phyloP scores from a whole-genome alignment of 2,888 invertebrate genomes.

The Drosophila prostipennis region DNA sequence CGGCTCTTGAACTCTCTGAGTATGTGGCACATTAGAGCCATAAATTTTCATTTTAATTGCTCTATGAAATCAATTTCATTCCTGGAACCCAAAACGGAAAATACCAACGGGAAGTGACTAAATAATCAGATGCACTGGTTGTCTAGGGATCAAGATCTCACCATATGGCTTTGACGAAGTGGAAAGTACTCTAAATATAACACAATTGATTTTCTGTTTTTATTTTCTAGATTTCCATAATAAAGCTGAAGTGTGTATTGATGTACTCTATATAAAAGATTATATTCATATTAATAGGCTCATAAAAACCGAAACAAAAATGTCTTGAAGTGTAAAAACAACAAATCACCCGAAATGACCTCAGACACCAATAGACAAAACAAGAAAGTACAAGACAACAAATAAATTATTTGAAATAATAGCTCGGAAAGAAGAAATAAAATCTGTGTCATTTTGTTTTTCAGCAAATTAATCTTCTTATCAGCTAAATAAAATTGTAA shows the following conservation, averaged over 20 bases:
- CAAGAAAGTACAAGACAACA: not conserved
- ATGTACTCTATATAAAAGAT: not conserved
- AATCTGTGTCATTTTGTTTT: not conserved
- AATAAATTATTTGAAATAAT: not conserved
- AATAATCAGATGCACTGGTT: constrained; percentile 10
- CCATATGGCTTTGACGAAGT: not conserved
- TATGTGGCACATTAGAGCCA: constrained; percentile 63
- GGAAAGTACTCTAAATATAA: not conserved
- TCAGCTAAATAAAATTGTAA: not conserved
- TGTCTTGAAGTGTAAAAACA: constrained; percentile 5
- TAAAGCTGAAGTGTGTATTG: too few relatives aligned
- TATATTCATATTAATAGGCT: not conserved
- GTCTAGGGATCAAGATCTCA: not conserved
- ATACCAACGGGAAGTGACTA: constrained; percentile 11
- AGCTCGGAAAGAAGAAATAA: not conserved
- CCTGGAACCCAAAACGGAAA: constrained; percentile 3
- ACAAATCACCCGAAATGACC: not conserved
- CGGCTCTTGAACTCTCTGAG: constrained; percentile 53
- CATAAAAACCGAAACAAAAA: not conserved
- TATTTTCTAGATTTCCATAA: not conserved
- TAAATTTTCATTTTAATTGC: constrained; percentile 73
- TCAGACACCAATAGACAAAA: not conserved
- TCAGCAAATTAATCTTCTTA: not conserved
- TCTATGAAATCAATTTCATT: constrained; percentile 42
- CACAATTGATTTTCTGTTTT: not conserved